Percentiles rank a stretch among this genome's conserved stretches.
Conservation (phyloP, 2,113 vertebrate genomes). For the Mola mola region DNA sequence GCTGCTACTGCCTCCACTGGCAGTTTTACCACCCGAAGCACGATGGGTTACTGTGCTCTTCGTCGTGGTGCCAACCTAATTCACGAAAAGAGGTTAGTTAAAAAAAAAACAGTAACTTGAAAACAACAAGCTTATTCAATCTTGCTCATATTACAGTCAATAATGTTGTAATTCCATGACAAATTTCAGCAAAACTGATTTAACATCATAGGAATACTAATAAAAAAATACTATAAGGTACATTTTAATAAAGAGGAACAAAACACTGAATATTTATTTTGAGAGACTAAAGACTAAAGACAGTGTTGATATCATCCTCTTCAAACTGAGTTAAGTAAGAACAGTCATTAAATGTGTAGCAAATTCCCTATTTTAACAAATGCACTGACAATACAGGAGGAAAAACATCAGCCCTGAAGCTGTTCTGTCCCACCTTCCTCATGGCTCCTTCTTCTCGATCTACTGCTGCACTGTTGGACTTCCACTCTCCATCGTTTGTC, state of each 20-base stretch:
- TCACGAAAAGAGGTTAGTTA: not conserved
- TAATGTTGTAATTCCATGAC: too few relatives aligned
- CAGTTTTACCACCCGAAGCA: slow-evolving; percentile 71
- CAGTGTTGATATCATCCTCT: not conserved
- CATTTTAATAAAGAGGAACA: too few relatives aligned
- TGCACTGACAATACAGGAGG: not conserved
- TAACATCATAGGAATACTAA: too few relatives aligned
- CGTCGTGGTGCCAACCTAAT: slow-evolving; percentile 83
- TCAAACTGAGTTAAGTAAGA: not conserved
- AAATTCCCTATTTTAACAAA: not conserved
- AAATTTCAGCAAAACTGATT: too few relatives aligned
- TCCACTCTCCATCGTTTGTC: slow-evolving; percentile 82
- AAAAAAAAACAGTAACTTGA: too few relatives aligned
- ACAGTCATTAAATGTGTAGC: not conserved
- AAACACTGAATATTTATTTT: too few relatives aligned
- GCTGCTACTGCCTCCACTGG: slow-evolving; percentile 70
- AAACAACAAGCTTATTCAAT: too few relatives aligned
- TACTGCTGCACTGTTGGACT: slow-evolving; percentile 72
- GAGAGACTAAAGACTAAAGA: too few relatives aligned
- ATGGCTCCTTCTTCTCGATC: slow-evolving; percentile 83
- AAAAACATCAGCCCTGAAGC: not conserved
- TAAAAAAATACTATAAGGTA: too few relatives aligned
- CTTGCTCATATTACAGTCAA: too few relatives aligned
- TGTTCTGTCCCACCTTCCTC: slow-evolving; percentile 70
- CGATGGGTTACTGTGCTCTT: slow-evolving; percentile 77